Evolutionary conservation across 2,888 invertebrate species (phyloP).

Genomic region (Eristalis arbustorum): DNA sequence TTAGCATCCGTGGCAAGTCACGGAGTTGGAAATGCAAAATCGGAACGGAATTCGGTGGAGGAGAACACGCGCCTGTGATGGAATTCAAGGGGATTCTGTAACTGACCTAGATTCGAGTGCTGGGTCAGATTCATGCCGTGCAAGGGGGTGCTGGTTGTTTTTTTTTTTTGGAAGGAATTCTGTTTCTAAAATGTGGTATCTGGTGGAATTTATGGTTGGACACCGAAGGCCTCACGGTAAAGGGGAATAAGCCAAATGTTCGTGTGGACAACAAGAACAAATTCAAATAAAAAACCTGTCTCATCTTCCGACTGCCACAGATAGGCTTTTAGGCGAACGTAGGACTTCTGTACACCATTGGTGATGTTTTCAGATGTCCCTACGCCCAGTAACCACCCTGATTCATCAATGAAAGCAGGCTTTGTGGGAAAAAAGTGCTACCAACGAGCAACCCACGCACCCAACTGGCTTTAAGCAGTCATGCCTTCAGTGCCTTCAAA

Average conservation of each 20-base stretch:
- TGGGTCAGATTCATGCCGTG: neutral
- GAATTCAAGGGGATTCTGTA: neutral
- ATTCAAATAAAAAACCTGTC: too few species aligned
- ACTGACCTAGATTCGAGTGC: constrained; percentile 16
- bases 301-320: too few species aligned
- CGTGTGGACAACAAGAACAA: neutral
- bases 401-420: too few species aligned
- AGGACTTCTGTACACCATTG: too few species aligned
- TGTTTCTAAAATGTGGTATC: neutral
- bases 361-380: too few species aligned
- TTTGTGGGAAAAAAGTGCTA: too few species aligned
- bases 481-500: neutral
- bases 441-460: too few species aligned
- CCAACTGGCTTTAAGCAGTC: too few species aligned
- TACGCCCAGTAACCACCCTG: too few species aligned
- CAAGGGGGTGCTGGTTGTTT: neutral
- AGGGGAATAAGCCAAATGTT: neutral
- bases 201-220: neutral
- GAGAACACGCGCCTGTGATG: neutral
- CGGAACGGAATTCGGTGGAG: neutral
- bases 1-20: neutral
- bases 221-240: neutral
- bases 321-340: too few species aligned
- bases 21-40: neutral
- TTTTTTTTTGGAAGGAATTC: neutral